These are phyloP conservation scores for Nipponia nippon DNA, from an alignment of 2,113 vertebrate genomes.

Conservation along the genomic window DNA sequence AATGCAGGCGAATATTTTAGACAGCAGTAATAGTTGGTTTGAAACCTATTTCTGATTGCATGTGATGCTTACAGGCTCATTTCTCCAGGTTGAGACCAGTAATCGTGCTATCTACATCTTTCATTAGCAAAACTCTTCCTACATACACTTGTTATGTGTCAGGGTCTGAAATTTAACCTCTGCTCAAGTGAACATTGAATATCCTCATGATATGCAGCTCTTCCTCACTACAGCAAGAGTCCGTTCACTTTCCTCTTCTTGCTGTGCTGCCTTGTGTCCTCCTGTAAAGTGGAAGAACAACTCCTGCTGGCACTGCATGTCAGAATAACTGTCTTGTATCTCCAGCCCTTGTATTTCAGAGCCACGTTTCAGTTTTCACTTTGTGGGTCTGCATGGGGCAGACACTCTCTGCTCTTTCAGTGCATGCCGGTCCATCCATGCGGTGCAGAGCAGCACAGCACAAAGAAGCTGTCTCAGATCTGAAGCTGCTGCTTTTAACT, in stretches of 20 bases:
- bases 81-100: neutral
- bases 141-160: neutral
- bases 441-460: neutral
- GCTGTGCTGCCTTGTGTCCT: neutral
- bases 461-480: neutral
- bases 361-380: neutral
- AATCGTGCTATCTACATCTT: neutral
- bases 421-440: neutral
- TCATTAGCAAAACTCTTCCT: neutral
- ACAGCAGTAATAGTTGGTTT: neutral
- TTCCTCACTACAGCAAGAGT: neutral
- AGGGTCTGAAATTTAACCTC: neutral
- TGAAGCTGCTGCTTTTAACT: neutral
- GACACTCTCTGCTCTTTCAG: neutral
- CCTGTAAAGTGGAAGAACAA: neutral
- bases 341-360: neutral
- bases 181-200: neutral
- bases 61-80: neutral
- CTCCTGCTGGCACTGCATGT: neutral
- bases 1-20: neutral
- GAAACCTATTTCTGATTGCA: neutral
- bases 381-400: neutral
- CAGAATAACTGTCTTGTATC: neutral
- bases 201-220: neutral
- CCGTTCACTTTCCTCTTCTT: neutral